Base-by-base conservation (phyloP, 2,113 vertebrate genomes). In the Macquaria ambigua region DNA sequence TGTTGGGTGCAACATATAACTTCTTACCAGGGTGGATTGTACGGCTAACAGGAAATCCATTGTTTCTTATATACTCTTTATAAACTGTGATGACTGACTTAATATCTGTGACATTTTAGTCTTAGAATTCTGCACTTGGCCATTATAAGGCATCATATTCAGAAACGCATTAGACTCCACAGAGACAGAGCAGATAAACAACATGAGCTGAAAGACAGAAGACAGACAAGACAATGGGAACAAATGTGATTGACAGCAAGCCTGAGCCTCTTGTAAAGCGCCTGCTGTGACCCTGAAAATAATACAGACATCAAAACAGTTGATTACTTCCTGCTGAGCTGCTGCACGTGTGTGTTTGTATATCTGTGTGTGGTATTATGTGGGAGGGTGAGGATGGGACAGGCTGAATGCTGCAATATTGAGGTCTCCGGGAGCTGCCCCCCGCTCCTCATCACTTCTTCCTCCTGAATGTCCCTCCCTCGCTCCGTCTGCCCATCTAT, bases 271-370 rank as follows among this genome's bases (percentile, higher is more conserved):
- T 83, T 61, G 77, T 77, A 79, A 70, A 85, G 16, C 46, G 25
- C 77, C 77, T 82, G 75, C 81, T 84, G 84, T 84, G 80, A 88
- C 84, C 74, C 87, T 68, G 82, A 87, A 88, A 90, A 89, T 82
- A 93, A 90, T 77, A 90, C 83, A 74, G 81, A 88, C 80, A 86
- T 87, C 77, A 88, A 88, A 91, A 71, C 64, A 67, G 64, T 72
- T 87, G 89, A 90, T 63, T 88, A 87, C 76, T 74, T 74, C 83
- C 56, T 41, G 83, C 74, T 79, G 85, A 77, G 84, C 48, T 15
- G 16, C n/a, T 56, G 62, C 48, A 43, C 10, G 28, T 72, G 82
- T n/a, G n/a, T 64, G 70, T 89, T 41, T 78, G 59, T 74, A 37
- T 73, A 46, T 87, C 41, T 68, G 66, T 64, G 79, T 39, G 58